These are phyloP conservation scores for Hirudinaria manillensis DNA, from an alignment of 2,888 invertebrate genomes.

Conservation along the genomic window DNA sequence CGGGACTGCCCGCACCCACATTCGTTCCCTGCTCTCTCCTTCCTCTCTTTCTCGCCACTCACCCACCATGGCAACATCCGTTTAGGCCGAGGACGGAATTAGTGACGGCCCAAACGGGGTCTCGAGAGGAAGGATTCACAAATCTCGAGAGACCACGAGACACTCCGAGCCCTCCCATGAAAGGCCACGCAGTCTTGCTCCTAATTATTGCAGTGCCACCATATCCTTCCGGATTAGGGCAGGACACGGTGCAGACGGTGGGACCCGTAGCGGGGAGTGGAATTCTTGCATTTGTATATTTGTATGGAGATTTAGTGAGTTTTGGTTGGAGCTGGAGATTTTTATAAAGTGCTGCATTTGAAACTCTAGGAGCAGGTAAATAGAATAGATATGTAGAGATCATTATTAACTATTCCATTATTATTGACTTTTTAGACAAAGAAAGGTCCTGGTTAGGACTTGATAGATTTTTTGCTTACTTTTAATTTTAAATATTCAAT, in stretches of 20 bases:
- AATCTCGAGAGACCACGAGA: not conserved
- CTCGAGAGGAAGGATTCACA: not conserved
- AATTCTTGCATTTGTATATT: slow-evolving; percentile 5
- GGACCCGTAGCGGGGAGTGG: not conserved
- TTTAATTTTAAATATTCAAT: too few relatives aligned
- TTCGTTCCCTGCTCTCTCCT: slow-evolving; percentile 2
- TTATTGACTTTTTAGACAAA: not conserved
- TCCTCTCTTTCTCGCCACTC: slow-evolving; percentile 12
- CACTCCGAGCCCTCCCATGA: too few relatives aligned
- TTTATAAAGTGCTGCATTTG: slow-evolving; percentile 14
- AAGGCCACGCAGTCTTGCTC: slow-evolving; percentile 15
- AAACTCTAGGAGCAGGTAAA: not conserved
- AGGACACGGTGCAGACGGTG: not conserved
- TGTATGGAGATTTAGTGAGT: slow-evolving; percentile 25
- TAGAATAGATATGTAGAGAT: not conserved
- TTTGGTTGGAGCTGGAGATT: not conserved
- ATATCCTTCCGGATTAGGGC: slow-evolving; percentile 24
- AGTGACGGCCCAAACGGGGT: not conserved
- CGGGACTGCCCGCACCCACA: not conserved
- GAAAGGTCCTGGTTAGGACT: not conserved
- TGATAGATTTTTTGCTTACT: too few relatives aligned
- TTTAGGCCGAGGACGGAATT: not conserved
- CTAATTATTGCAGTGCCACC: slow-evolving; percentile 26
- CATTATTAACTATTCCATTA: not conserved
- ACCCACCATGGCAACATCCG: not conserved